Conservation (phyloP, 2,797 vertebrate genomes). For the Lutjanus argentimaculatus region DNA sequence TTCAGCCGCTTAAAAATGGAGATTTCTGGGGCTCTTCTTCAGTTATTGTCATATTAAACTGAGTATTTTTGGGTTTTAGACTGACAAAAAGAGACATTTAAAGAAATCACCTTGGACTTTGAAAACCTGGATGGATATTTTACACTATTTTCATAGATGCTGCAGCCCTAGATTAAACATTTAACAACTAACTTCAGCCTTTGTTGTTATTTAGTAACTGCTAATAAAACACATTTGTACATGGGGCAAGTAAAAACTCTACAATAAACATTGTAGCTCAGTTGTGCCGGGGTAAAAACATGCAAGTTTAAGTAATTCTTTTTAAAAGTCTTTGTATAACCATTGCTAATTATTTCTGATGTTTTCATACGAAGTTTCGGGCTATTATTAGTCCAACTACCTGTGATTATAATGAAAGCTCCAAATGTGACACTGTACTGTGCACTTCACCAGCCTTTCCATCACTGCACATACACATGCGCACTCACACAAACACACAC, state of each 20-base stretch:
- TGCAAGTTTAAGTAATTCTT: not conserved
- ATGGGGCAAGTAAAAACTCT: not conserved
- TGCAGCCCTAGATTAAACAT: too few relatives aligned
- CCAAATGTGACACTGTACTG: constrained; percentile 16
- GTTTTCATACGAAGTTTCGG: not conserved
- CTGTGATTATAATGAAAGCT: not conserved
- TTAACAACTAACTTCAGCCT: too few relatives aligned
- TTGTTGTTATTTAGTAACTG: too few relatives aligned
- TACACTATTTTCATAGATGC: too few relatives aligned
- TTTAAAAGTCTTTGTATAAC: not conserved
- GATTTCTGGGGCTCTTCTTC: too few relatives aligned
- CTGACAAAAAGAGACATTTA: too few relatives aligned
- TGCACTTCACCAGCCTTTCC: constrained; percentile 33
- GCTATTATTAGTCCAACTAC: not conserved
- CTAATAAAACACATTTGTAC: not conserved
- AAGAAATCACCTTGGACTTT: too few relatives aligned
- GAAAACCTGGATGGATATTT: too few relatives aligned
- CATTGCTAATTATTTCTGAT: not conserved
- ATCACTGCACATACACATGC: constrained; percentile 27
- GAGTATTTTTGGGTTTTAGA: too few relatives aligned
- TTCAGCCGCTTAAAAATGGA: too few relatives aligned
- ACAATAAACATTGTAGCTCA: not conserved
- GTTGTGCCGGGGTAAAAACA: not conserved
- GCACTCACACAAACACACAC: constrained; percentile 41
- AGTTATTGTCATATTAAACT: too few relatives aligned